A percentile compares a stretch with the other conserved stretches of the same genome.
Evolutionary conservation across 1,140 invertebrate species (phyloP).

Genomic region (Drosophila pseudoananassae): DNA sequence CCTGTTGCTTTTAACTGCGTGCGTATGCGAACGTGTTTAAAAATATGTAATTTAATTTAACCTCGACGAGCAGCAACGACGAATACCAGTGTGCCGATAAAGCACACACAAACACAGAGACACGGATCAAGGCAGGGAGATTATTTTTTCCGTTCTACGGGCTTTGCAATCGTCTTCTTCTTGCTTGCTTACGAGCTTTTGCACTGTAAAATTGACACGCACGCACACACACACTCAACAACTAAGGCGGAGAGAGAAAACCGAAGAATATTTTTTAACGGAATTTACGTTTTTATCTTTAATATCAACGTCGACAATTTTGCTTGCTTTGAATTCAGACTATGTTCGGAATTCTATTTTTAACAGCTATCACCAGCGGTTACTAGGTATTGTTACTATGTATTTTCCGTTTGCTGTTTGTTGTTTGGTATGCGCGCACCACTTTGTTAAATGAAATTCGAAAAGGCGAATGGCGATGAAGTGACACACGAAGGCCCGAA

Average conservation of each 20-base stretch:
- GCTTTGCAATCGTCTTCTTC: slow-evolving; percentile 7
- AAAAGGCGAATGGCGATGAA: slow-evolving; percentile 46
- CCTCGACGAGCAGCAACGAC: slow-evolving; percentile 30
- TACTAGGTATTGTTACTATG: slow-evolving; percentile 67
- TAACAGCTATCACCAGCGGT: slow-evolving; percentile 76
- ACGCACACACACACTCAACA: slow-evolving; percentile 68
- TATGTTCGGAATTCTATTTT: slow-evolving; percentile 69
- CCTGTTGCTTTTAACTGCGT: slow-evolving; percentile 37
- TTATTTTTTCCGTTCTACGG: slow-evolving; percentile 5
- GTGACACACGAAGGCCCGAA: slow-evolving; percentile 65
- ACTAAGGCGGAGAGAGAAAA: slow-evolving; percentile 31
- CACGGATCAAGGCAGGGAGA: slow-evolving; percentile 11
- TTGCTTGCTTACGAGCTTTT: slow-evolving; percentile 44
- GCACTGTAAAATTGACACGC: slow-evolving; percentile 71
- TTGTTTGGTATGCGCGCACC: slow-evolving; percentile 69
- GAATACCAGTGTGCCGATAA: slow-evolving; percentile 12
- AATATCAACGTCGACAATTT: slow-evolving; percentile 67
- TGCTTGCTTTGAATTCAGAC: slow-evolving; percentile 52
- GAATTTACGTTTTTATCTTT: slow-evolving; percentile 49
- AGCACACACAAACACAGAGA: slow-evolving; percentile 10
- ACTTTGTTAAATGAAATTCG: slow-evolving; percentile 78
- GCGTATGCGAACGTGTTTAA: slow-evolving; percentile 28
- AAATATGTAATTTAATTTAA: slow-evolving; percentile 64
- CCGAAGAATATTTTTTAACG: slow-evolving; percentile 36
- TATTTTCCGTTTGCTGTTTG: slow-evolving; percentile 14